phyloP scores from a whole-genome alignment of 2,888 invertebrate genomes.

The Nemoura dubitans region DNA sequence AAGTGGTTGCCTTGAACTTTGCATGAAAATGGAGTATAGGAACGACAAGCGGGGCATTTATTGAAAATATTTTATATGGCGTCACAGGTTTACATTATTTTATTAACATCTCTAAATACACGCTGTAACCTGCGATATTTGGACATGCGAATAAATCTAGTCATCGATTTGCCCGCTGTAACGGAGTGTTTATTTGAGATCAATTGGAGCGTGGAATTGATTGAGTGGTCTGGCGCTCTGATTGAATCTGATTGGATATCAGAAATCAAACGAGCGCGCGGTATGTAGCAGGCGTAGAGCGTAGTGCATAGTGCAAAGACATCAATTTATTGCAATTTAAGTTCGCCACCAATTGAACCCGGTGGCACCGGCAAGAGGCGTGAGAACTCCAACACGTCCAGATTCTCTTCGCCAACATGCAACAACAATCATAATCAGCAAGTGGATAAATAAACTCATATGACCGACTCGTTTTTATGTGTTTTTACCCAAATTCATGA shows the following conservation, averaged over 20 bases:
- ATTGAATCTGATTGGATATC: not conserved
- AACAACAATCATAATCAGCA: not conserved
- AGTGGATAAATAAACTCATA: not conserved
- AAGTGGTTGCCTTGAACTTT: too few species aligned
- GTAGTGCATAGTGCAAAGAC: not conserved
- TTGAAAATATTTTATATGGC: too few species aligned
- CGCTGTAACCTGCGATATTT: not conserved
- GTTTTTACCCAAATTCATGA: not conserved
- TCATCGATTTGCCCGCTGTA: not conserved
- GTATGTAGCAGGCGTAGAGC: not conserved
- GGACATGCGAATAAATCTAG: not conserved
- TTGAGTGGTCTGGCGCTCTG: not conserved
- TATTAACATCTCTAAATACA: too few species aligned
- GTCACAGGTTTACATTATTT: too few species aligned
- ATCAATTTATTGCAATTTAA: not conserved
- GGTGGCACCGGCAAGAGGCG: constrained; percentile 48
- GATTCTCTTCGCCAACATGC: constrained; percentile 50
- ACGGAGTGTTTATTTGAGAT: not conserved
- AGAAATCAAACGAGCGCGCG: not conserved
- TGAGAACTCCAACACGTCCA: constrained; percentile 53
- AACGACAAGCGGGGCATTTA: too few species aligned
- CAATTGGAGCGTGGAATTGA: not conserved
- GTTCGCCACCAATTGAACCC: not conserved
- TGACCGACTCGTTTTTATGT: not conserved
- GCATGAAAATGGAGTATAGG: too few species aligned